phyloP scores from a whole-genome alignment of 2,888 invertebrate species.

The Tiphia femorata region DNA sequence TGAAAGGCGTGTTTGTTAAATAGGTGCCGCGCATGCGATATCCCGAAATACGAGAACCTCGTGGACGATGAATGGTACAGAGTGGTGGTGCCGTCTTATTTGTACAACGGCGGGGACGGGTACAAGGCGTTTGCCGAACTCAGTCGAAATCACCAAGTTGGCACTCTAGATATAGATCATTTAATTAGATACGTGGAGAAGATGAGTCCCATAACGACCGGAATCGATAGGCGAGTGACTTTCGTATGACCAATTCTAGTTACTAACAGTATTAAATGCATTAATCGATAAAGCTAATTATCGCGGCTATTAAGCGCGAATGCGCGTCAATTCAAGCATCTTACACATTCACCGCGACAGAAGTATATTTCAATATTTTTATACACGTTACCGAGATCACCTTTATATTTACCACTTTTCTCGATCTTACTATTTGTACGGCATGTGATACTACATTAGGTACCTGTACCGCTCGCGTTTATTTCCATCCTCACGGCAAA shows the following conservation, averaged over 20 bases:
- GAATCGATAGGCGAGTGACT: slow-evolving; percentile 73
- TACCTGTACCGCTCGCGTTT: too few species aligned
- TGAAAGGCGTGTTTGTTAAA: not conserved
- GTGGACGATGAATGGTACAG: slow-evolving; percentile 73
- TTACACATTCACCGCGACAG: too few species aligned
- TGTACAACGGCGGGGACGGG: slow-evolving; percentile 77
- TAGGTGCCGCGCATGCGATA: slow-evolving; percentile 75
- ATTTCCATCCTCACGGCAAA: too few species aligned
- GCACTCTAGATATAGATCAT: slow-evolving; percentile 72
- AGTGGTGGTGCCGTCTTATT: slow-evolving; percentile 71
- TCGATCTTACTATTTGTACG: too few species aligned
- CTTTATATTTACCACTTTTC: too few species aligned
- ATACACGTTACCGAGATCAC: too few species aligned
- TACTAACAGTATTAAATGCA: not conserved
- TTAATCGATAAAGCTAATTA: too few species aligned
- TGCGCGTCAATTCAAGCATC: too few species aligned
- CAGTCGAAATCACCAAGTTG: slow-evolving; percentile 69
- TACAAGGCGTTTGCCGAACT: slow-evolving; percentile 72
- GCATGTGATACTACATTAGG: too few species aligned
- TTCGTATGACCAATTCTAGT: slow-evolving; percentile 53
- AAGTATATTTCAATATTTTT: too few species aligned
- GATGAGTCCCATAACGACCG: slow-evolving; percentile 70
- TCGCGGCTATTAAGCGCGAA: too few species aligned
- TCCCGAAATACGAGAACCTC: slow-evolving; percentile 76
- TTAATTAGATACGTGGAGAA: slow-evolving; percentile 71